These are phyloP conservation scores for Rhinolophus ferrumequinum DNA, from an alignment of 2,113 vertebrate genomes.

Conservation along the genomic window DNA sequence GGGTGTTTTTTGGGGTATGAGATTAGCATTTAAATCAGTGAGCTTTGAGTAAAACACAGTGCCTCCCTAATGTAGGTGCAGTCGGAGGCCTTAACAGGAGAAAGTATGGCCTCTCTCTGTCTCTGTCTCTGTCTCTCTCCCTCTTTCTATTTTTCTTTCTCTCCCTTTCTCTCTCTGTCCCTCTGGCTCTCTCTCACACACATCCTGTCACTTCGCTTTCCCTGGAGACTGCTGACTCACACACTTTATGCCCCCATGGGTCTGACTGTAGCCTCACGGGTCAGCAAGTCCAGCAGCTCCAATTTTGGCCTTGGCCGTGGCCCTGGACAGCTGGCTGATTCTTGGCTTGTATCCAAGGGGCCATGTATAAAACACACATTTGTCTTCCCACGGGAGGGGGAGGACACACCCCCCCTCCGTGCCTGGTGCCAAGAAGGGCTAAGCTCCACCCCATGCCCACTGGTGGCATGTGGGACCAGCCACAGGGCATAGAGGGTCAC, in stretches of 20 bases:
- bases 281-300: background rate
- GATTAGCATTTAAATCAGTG: background rate
- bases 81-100: background rate
- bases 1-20: background rate
- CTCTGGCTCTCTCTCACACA: background rate
- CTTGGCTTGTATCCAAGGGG: background rate
- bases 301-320: background rate
- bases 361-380: background rate
- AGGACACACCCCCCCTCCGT: background rate
- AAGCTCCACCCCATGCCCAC: background rate
- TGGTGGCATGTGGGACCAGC: background rate
- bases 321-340: background rate
- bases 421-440: background rate
- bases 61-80: background rate
- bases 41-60: background rate
- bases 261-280: background rate
- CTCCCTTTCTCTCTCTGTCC: background rate
- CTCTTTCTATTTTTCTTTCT: too few species aligned
- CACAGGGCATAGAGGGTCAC: background rate
- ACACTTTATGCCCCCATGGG: fast-evolving
- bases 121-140: background rate
- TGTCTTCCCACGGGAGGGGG: background rate
- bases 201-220: too few species aligned
- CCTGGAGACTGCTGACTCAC: background rate
- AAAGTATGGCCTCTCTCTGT: background rate